phyloP scores from a whole-genome alignment of 2,113 vertebrate species.

The Pangasianodon gigas region DNA sequence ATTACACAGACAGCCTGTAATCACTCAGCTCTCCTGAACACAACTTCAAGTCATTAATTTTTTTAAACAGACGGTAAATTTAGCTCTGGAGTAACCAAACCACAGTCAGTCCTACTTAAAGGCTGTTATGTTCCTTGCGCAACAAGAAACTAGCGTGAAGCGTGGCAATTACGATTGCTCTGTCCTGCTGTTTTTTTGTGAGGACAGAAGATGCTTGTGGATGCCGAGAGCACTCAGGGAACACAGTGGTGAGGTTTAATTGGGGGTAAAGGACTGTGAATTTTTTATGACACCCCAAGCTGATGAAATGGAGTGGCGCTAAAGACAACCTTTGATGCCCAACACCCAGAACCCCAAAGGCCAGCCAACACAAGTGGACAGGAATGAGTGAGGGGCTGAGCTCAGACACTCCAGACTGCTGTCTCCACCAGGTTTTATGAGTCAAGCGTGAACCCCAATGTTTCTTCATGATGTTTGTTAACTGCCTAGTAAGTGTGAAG shows the following conservation, averaged over 20 bases:
- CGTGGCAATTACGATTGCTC: neutral
- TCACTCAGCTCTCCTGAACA: constrained; percentile 57
- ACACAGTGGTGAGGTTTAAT: constrained; percentile 52
- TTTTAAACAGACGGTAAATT: constrained; percentile 29
- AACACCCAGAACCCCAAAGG: constrained; percentile 47
- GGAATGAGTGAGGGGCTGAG: constrained; percentile 46
- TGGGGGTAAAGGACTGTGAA: constrained; percentile 57
- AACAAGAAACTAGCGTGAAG: neutral
- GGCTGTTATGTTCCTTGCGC: neutral
- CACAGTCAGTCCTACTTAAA: constrained; percentile 36
- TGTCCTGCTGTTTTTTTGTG: constrained; percentile 19
- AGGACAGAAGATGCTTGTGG: neutral
- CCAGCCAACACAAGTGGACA: constrained; percentile 50
- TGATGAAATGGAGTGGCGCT: constrained; percentile 37
- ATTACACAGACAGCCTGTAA: constrained; percentile 52
- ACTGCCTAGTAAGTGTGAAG: constrained; percentile 61
- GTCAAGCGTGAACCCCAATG: constrained; percentile 35
- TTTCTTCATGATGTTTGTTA: constrained; percentile 55
- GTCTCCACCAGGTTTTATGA: constrained; percentile 54
- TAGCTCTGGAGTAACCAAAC: constrained; percentile 49
- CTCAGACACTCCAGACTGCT: constrained; percentile 52
- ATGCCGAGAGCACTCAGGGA: constrained; percentile 38
- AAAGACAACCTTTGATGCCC: constrained; percentile 60
- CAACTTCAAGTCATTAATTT: constrained; percentile 38
- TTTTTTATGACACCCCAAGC: constrained; percentile 45